Base-by-base conservation (phyloP, 2,888 invertebrate species). In the Drosophila vallismaia region DNA sequence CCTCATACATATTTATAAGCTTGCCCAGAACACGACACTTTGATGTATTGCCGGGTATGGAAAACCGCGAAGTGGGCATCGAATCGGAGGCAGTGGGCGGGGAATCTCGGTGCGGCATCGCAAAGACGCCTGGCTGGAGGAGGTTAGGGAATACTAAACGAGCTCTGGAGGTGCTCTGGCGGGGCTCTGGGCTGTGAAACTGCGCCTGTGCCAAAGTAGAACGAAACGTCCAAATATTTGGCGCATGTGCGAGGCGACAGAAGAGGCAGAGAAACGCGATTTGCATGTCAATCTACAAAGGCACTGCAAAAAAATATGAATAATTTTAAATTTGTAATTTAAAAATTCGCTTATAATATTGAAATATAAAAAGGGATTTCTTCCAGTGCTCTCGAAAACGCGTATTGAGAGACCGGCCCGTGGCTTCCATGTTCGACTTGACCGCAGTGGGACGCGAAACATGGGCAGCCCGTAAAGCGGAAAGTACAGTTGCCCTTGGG, bases 171-270 rank as follows among this genome's bases (percentile, higher is more conserved):
- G 9, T 19, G 19, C 19, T 19, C 19, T 19, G 19, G 19, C 19
- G 19, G 19, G 12, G 12, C n/a, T 14, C 12, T 40, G 14, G 44
- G 8, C 45, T 1, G 48, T 9, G 19, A 7, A 14, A 36, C 24
- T 28, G 28, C 38, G 54, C 54, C 45, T 50, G 49, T 31, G 51
- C 67, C 76, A 75, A 86, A 75, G 79, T 86, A 79, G 85, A 86
- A 86, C 88, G 82, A 88, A 72, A 77, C 75, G 84, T 86, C 84
- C 72, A 86, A 86, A 86, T 78, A 84, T 84, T 79, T 77, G 85
- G 82, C 85, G 79, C 84, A 83, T 81, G 68, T 75, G 57, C 69
- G 66, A 66, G 56, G 49, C 8, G 26, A 24, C 40, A 26, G 36
- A 28, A 9, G n/a, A 10, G 38, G 19, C 19, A 42, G 19, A 9